Percentiles rank a stretch among this genome's conserved stretches.
Evolutionary conservation across 2,797 vertebrate species (phyloP).

Genomic region (Capromys pilorides): DNA sequence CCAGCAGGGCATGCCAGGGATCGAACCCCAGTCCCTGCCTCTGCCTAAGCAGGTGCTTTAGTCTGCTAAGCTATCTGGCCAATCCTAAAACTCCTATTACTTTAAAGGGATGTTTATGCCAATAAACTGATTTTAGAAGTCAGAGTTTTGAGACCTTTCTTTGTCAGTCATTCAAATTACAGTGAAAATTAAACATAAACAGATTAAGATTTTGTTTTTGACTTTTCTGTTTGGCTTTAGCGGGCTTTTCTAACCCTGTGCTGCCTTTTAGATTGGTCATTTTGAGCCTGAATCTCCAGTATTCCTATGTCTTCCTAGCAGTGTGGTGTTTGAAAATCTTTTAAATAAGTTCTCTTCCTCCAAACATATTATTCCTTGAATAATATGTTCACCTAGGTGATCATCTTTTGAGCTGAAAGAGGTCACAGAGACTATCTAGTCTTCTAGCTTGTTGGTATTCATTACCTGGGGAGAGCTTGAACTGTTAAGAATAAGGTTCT

Average conservation of each 20-base stretch:
- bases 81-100: neutral
- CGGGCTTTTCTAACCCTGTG: neutral
- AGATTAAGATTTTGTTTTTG: constrained; percentile 47
- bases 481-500: neutral
- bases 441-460: neutral
- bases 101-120: constrained; percentile 15
- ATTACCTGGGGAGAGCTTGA: neutral
- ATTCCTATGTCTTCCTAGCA: neutral
- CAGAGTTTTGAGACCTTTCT: neutral
- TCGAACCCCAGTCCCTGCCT: no score
- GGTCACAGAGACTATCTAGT: neutral
- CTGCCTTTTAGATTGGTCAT: neutral
- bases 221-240: constrained; percentile 27
- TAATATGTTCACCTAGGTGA: neutral
- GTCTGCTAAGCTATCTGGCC: no score
- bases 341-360: neutral
- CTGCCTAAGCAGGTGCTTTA: no score
- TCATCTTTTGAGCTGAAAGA: neutral
- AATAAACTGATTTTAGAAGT: constrained; percentile 43
- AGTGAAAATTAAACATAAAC: constrained; percentile 50
- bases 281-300: neutral
- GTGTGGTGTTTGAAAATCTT: neutral
- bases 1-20: no score
- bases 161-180: neutral
- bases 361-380: neutral